Evolutionary conservation across 92 coral and sea anemone species (phyloP).

Genomic region (Palythoa grandis): DNA sequence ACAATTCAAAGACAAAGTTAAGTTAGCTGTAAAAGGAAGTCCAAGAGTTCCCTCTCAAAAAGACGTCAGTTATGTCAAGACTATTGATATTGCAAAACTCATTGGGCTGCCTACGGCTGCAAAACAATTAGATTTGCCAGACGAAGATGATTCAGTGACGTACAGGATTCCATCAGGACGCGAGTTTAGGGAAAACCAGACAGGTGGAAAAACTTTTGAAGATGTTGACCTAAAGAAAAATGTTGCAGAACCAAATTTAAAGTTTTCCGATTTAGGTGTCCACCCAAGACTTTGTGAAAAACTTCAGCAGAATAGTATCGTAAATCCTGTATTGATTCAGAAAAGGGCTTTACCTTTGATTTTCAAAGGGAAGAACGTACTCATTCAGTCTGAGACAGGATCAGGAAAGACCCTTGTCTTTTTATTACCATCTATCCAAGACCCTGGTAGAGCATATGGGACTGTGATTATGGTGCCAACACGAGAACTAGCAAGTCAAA

Average conservation of each 20-base stretch:
- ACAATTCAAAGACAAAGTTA: conserved; percentile 51
- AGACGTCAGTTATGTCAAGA: conserved; percentile 35
- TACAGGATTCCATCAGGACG: conserved; percentile 65
- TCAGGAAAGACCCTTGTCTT: conserved; percentile 88
- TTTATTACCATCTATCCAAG: conserved; percentile 79
- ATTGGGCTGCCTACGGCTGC: conserved; percentile 52
- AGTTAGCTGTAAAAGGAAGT: conserved; percentile 51
- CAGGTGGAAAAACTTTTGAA: neutral
- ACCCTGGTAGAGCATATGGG: conserved; percentile 81
- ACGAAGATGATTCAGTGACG: conserved; percentile 66
- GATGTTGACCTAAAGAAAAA: conserved; percentile 15
- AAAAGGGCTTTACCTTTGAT: conserved; percentile 71
- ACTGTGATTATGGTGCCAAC: conserved; percentile 88
- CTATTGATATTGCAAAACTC: conserved; percentile 50
- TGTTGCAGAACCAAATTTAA: neutral
- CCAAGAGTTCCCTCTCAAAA: conserved; percentile 17
- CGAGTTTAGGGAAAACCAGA: conserved; percentile 24
- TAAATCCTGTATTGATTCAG: conserved; percentile 69
- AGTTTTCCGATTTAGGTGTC: conserved; percentile 67
- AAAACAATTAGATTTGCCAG: conserved; percentile 50
- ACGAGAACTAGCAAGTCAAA: conserved; percentile 86
- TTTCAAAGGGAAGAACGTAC: conserved; percentile 53
- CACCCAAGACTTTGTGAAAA: conserved; percentile 78
- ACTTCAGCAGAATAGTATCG: conserved; percentile 56
- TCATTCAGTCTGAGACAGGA: conserved; percentile 91